These are phyloP conservation scores for Branchipolynoe longqiensis DNA, from an alignment of 2,888 invertebrate genomes.

Conservation along the genomic window DNA sequence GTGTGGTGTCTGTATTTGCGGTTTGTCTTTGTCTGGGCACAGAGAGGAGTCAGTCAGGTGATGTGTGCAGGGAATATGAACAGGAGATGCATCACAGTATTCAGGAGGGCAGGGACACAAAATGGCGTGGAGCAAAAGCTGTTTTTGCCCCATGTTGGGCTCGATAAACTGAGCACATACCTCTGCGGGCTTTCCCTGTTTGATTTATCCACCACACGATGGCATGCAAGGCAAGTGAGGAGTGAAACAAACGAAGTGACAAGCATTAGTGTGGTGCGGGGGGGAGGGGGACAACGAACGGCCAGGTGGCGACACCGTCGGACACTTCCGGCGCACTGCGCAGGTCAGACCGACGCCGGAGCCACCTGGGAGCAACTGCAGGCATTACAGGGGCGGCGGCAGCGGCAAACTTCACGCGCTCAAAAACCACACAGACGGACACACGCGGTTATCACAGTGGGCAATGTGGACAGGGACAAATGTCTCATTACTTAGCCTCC, in stretches of 20 bases:
- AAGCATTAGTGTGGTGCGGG: conserved; percentile 56
- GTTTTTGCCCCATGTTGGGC: conserved; percentile 44
- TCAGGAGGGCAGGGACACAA: not conserved
- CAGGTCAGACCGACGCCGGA: conserved; percentile 15
- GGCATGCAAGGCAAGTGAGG: conserved; percentile 62
- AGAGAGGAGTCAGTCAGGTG: conserved; percentile 42
- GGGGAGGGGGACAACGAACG: conserved; percentile 41
- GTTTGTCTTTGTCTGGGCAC: conserved; percentile 36
- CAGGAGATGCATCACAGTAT: not conserved
- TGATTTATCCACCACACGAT: conserved; percentile 57
- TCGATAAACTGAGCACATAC: conserved; percentile 59
- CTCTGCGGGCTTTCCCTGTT: conserved; percentile 60
- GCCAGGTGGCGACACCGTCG: conserved; percentile 35
- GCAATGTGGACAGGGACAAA: conserved; percentile 27
- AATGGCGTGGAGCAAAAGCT: not conserved
- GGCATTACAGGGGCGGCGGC: conserved; percentile 46
- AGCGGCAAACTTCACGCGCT: conserved; percentile 41
- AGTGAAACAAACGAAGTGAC: conserved; percentile 57
- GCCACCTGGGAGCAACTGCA: conserved; percentile 10
- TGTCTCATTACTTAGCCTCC: no score
- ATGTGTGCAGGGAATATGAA: not conserved
- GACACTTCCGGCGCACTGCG: not conserved
- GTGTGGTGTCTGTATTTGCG: conserved; percentile 1
- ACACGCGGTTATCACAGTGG: not conserved
- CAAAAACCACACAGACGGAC: conserved; percentile 2